Evolutionary conservation across 2,113 vertebrate species (phyloP).

Genomic region (Pterocles gutturalis): DNA sequence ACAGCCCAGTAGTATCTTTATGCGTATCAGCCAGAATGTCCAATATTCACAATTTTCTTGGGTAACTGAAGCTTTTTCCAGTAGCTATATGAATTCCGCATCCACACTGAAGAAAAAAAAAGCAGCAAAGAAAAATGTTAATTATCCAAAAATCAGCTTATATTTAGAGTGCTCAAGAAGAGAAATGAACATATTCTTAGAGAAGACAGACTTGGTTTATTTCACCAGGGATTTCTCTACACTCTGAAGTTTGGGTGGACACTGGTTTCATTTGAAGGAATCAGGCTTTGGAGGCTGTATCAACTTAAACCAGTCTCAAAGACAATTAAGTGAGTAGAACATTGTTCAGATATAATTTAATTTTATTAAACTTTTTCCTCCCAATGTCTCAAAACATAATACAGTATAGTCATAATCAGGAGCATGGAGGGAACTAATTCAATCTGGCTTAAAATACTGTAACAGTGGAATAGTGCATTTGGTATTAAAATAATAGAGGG

Average conservation of each 20-base stretch:
- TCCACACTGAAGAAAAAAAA: neutral
- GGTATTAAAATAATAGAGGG: neutral
- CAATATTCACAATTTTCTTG: neutral
- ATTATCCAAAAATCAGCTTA: neutral
- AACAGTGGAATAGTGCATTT: neutral
- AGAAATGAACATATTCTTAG: neutral
- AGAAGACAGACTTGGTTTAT: neutral
- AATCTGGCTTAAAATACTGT: neutral
- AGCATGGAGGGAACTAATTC: neutral
- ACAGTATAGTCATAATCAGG: neutral
- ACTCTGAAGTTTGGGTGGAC: neutral
- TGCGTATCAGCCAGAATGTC: neutral
- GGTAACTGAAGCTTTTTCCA: neutral
- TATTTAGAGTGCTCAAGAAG: neutral
- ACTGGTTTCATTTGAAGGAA: neutral
- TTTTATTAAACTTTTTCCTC: neutral
- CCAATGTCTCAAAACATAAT: neutral
- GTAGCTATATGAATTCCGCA: neutral
- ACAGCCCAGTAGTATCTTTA: neutral
- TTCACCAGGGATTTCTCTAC: neutral
- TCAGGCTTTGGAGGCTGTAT: neutral
- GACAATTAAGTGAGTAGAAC: neutral
- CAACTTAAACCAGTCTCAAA: neutral
- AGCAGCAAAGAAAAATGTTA: neutral
- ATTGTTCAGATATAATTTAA: neutral